These are phyloP conservation scores for Panthera tigris DNA, from an alignment of 2,113 vertebrate species.

Conservation along the genomic window DNA sequence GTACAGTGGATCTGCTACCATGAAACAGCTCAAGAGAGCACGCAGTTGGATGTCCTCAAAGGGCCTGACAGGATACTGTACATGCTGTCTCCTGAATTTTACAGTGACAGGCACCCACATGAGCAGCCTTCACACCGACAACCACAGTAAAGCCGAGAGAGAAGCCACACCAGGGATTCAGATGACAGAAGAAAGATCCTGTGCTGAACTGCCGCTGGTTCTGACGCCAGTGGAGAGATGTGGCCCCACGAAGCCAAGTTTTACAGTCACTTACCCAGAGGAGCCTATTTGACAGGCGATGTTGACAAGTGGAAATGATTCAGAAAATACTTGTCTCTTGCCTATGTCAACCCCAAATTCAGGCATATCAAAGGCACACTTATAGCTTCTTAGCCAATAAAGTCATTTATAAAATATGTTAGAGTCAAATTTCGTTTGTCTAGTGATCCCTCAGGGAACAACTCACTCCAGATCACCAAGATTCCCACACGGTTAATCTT, in stretches of 20 bases:
- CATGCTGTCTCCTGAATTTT: background rate
- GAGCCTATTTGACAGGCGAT: background rate
- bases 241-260: background rate
- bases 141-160: background rate
- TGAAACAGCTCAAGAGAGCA: background rate
- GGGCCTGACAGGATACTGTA: background rate
- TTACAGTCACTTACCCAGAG: background rate
- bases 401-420: constrained; percentile 37
- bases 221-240: background rate
- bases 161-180: background rate
- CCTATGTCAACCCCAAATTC: background rate
- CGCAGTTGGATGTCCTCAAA: accelerated
- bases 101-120: accelerated
- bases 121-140: background rate
- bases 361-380: background rate
- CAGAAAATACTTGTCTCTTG: background rate
- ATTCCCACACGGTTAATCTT: background rate
- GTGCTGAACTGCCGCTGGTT: background rate
- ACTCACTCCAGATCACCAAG: background rate
- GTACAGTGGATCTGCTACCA: background rate
- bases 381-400: constrained; percentile 21
- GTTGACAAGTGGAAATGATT: background rate
- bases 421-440: constrained; percentile 7
- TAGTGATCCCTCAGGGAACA: constrained; percentile 15
- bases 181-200: background rate